A percentile compares a stretch with the other conserved stretches of the same genome.
phyloP scores from a whole-genome alignment of 2,113 vertebrate species.

The Neomonachus schauinslandi region DNA sequence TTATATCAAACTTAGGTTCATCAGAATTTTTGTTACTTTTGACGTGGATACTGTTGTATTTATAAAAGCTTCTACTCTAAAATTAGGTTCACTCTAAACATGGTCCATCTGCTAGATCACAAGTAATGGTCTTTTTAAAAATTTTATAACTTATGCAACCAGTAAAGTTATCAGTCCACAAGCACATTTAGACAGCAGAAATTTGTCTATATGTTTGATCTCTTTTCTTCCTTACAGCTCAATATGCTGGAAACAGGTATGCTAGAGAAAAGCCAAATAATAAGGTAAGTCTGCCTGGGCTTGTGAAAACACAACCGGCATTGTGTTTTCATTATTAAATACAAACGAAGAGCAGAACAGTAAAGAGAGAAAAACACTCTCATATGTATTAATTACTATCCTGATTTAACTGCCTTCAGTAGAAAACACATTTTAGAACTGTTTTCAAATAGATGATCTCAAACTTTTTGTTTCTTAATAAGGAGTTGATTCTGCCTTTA shows the following conservation, averaged over 20 bases:
- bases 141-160: not conserved
- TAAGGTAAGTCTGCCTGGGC: not conserved
- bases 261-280: not conserved
- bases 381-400: not conserved
- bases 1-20: not conserved
- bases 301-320: not conserved
- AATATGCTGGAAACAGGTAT: not conserved
- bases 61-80: not conserved
- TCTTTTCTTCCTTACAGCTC: not conserved
- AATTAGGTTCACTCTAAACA: not conserved
- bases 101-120: not conserved
- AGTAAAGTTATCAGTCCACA: not conserved
- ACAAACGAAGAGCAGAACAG: not conserved
- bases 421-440: not conserved
- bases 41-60: not conserved
- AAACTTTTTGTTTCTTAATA: not conserved
- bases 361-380: not conserved
- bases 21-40: not conserved
- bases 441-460: not conserved
- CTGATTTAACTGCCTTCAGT: not conserved
- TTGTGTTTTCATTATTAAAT: not conserved
- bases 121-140: not conserved
- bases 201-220: not conserved
- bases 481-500: not conserved
- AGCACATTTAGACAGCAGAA: not conserved